A percentile compares a stretch with the other conserved stretches of the same genome.
Evolutionary conservation across 1,140 invertebrate species (phyloP).

Genomic region (Zaprionus vittiger): DNA sequence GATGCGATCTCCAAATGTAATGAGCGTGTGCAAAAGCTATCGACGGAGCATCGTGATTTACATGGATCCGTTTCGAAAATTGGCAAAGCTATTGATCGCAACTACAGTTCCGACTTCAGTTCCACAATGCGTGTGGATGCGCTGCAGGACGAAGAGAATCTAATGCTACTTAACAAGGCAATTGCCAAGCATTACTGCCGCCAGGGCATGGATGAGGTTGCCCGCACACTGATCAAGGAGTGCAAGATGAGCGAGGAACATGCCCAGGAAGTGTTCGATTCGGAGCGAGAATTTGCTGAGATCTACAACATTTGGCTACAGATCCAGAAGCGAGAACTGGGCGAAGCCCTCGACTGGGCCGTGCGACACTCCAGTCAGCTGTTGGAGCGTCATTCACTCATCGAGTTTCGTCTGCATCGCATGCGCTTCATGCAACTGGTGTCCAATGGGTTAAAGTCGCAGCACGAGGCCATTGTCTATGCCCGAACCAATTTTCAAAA

Average conservation of each 20-base stretch:
- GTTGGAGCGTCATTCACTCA: conserved; percentile 88
- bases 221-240: conserved; percentile 92
- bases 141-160: conserved; percentile 91
- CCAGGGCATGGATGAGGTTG: conserved; percentile 95
- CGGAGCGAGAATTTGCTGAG: conserved; percentile 93
- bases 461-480: conserved; percentile 91
- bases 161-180: conserved; percentile 95
- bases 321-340: conserved; percentile 90
- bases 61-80: conserved; percentile 96
- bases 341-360: conserved; percentile 92
- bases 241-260: conserved; percentile 89
- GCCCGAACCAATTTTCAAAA: conserved; percentile 93
- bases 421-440: conserved; percentile 85
- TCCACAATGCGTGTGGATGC: conserved; percentile 94
- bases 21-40: conserved; percentile 90
- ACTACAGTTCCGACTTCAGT: conserved; percentile 96
- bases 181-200: conserved; percentile 98
- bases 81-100: conserved; percentile 97
- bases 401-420: conserved; percentile 95
- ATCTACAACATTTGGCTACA: conserved; percentile 93
- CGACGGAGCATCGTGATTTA: conserved; percentile 91
- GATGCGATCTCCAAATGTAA: conserved; percentile 90
- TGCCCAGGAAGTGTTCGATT: conserved; percentile 84
- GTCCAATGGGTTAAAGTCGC: conserved; percentile 69
- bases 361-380: conserved; percentile 87